phyloP scores from a whole-genome alignment of 2,888 invertebrate genomes.

The Listrodromus nycthemerus region DNA sequence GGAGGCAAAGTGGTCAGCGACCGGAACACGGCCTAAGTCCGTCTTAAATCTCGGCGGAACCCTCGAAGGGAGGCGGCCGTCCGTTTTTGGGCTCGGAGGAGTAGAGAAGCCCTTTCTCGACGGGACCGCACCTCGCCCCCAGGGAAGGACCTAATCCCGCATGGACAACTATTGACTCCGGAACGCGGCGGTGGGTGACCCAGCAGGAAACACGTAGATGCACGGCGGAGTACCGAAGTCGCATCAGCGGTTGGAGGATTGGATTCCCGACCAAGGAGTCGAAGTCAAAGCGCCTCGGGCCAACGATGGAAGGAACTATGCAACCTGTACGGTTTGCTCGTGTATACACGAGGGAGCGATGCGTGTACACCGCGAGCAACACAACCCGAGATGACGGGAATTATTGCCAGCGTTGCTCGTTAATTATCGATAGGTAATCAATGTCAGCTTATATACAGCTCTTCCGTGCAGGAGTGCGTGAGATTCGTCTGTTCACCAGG shows the following conservation, averaged over 20 bases:
- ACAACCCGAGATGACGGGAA: constrained; percentile 49
- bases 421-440: constrained; percentile 76
- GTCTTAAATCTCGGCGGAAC: constrained; percentile 83
- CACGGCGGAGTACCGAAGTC: constrained; percentile 49
- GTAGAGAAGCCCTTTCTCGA: constrained; percentile 50
- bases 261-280: constrained; percentile 63
- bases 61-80: constrained; percentile 37
- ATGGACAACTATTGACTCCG: constrained; percentile 81
- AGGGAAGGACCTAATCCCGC: constrained; percentile 80
- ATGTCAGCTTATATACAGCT: constrained; percentile 70
- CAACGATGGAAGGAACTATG: constrained; percentile 57
- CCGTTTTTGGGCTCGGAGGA: constrained; percentile 40
- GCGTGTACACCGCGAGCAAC: constrained; percentile 28
- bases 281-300: constrained; percentile 62
- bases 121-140: constrained; percentile 73
- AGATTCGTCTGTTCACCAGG: constrained; percentile 42
- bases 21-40: constrained; percentile 84
- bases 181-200: constrained; percentile 43
- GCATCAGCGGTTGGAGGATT: constrained; percentile 44
- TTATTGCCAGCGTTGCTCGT: constrained; percentile 69
- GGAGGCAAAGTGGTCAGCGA: constrained; percentile 84
- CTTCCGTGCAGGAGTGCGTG: constrained; percentile 38
- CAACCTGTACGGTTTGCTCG: constrained; percentile 48
- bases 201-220: constrained; percentile 6
- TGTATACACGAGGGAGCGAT: constrained; percentile 12